Percentiles rank a stretch among this genome's conserved stretches.
Conservation (phyloP, 1,140 invertebrate genomes). For the Drosophila quadrilineata region DNA sequence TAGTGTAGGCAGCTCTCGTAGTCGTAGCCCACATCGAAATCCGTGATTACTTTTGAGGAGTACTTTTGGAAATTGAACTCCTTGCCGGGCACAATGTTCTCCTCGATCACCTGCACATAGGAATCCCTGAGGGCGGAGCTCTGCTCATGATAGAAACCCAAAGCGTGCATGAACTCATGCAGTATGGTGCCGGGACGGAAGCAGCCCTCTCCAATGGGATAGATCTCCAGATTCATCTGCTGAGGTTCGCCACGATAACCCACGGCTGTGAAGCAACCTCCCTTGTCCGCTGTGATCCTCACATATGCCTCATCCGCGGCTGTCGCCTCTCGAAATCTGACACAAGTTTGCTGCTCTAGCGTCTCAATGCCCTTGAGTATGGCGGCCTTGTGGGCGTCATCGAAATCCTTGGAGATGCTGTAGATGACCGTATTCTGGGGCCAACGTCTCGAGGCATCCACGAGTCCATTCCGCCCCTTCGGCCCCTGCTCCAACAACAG, state of each 20-base stretch:
- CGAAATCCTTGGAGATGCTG: constrained; percentile 82
- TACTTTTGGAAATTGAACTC: constrained; percentile 85
- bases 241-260: constrained; percentile 83
- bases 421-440: constrained; percentile 85
- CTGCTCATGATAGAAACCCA: constrained; percentile 86
- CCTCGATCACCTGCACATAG: constrained; percentile 83
- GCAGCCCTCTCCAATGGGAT: constrained; percentile 81
- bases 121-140: constrained; percentile 84
- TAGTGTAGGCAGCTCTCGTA: constrained; percentile 91
- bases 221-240: constrained; percentile 82
- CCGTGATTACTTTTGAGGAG: constrained; percentile 66
- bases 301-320: constrained; percentile 54
- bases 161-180: constrained; percentile 86
- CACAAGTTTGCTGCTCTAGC: constrained; percentile 50
- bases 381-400: constrained; percentile 41
- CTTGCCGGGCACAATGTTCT: constrained; percentile 83
- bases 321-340: constrained; percentile 53
- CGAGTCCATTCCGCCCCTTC: constrained; percentile 83
- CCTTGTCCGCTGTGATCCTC: constrained; percentile 39
- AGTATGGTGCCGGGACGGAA: constrained; percentile 84
- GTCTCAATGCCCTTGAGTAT: constrained; percentile 56
- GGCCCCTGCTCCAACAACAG: constrained; percentile 24
- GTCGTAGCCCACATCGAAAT: constrained; percentile 84
- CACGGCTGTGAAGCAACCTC: constrained; percentile 83
- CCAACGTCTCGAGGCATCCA: constrained; percentile 84